Percentiles rank a stretch among this genome's conserved stretches.
Conservation (phyloP, 2,797 vertebrate species). For the Schizopygopsis pylzovi region DNA sequence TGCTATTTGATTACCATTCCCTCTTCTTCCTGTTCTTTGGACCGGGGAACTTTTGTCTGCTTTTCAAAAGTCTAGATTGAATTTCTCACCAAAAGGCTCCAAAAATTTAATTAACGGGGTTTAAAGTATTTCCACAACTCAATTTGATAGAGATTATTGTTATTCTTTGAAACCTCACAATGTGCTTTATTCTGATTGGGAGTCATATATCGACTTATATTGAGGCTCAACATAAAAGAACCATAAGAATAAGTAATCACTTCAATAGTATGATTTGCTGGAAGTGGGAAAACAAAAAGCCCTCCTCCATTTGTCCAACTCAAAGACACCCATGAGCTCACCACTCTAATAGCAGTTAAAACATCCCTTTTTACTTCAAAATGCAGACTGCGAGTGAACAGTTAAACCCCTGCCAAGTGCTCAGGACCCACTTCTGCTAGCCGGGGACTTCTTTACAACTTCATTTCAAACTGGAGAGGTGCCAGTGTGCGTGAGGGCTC, state of each 20-base stretch:
- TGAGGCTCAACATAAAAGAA: neutral
- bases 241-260: neutral
- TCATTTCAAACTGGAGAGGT: constrained; percentile 47
- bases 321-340: constrained; percentile 44
- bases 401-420: constrained; percentile 27
- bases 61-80: constrained; percentile 30
- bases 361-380: constrained; percentile 29
- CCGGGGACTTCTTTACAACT: constrained; percentile 48
- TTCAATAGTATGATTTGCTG: constrained; percentile 1
- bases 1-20: constrained; percentile 50
- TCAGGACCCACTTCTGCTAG: constrained; percentile 43
- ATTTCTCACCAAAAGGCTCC: constrained; percentile 36
- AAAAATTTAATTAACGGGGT: constrained; percentile 27
- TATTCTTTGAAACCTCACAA: constrained; percentile 21
- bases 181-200: constrained; percentile 4
- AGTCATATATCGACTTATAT: neutral
- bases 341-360: constrained; percentile 37
- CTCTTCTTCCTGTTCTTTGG: constrained; percentile 25
- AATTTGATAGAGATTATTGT: neutral
- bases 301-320: constrained; percentile 22
- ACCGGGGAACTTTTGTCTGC: constrained; percentile 24
- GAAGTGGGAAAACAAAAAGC: constrained; percentile 16
- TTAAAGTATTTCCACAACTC: constrained; percentile 31
- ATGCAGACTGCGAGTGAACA: constrained; percentile 24
- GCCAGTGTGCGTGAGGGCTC: constrained; percentile 38